Conservation (phyloP, 2,113 vertebrate genomes). For the Dolichallabes microphthalmus region DNA sequence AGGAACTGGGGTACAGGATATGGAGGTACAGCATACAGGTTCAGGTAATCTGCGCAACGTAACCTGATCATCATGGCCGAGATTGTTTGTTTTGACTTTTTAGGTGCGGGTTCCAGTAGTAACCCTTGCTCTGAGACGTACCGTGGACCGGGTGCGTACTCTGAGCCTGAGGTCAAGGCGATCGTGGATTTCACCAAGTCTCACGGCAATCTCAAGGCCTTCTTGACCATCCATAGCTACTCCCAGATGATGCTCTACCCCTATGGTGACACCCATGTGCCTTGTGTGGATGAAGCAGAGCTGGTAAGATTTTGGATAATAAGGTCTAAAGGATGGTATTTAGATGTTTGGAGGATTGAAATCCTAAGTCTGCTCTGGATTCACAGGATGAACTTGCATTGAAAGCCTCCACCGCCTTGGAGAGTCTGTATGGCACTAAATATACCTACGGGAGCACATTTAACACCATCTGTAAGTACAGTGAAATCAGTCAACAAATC, state of each 20-base stretch:
- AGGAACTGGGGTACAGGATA: conserved; percentile 86
- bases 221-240: conserved; percentile 92
- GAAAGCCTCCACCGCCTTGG: conserved; percentile 73
- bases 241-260: conserved; percentile 93
- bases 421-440: conserved; percentile 80
- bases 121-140: conserved; percentile 82
- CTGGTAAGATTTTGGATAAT: conserved; percentile 73
- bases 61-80: background rate
- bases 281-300: conserved; percentile 67
- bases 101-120: conserved; percentile 79
- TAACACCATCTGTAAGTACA: conserved; percentile 86
- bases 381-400: conserved; percentile 76
- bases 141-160: conserved; percentile 77
- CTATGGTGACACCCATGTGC: conserved; percentile 78
- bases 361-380: conserved; percentile 4
- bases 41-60: background rate
- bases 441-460: conserved; percentile 86
- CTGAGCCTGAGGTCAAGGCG: conserved; percentile 86
- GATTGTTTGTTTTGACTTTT: background rate
- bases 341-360: background rate
- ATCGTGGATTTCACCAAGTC: conserved; percentile 88
- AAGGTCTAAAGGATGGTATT: background rate
- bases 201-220: conserved; percentile 87
- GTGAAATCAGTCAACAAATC: background rate
- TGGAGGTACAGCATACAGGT: conserved; percentile 74